These are phyloP conservation scores for Thalassarche chlororhynchos DNA, from an alignment of 2,113 vertebrate genomes.

Conservation along the genomic window DNA sequence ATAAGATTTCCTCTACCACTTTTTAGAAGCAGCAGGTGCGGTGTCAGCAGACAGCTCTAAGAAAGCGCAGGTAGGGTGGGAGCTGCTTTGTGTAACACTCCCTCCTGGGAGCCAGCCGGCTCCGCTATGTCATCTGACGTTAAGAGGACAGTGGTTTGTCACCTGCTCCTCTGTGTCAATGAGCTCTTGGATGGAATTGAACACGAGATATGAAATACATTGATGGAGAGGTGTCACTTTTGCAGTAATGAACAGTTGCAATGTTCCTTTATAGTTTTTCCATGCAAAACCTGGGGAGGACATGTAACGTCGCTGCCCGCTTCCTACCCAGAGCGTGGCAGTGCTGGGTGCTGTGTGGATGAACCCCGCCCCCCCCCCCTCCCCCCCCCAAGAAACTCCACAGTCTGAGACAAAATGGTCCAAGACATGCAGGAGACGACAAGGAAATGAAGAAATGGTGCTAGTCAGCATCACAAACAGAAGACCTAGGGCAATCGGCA, in stretches of 20 bases:
- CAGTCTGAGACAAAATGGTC: background rate
- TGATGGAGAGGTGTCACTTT: background rate
- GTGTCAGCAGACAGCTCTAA: conserved; percentile 26
- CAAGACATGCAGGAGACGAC: background rate
- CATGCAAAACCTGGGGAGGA: background rate
- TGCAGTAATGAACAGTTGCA: background rate
- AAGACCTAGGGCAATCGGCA: background rate
- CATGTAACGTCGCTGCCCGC: background rate
- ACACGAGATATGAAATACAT: background rate
- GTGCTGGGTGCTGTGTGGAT: background rate
- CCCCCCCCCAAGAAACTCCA: background rate
- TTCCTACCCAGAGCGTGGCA: background rate
- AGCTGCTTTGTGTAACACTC: background rate
- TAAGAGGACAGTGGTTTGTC: background rate
- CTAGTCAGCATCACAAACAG: background rate
- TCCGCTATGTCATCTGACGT: background rate
- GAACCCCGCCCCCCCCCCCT: fast-evolving
- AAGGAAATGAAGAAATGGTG: background rate
- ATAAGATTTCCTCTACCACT: conserved; percentile 59
- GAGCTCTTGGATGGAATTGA: background rate
- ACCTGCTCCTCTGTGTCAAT: background rate
- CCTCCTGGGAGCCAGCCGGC: background rate
- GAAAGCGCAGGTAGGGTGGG: conserved; percentile 30
- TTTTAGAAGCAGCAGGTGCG: conserved; percentile 56
- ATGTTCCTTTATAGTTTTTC: background rate